Conservation (phyloP, 1,140 invertebrate species). For the Scaptomyza pallida region DNA sequence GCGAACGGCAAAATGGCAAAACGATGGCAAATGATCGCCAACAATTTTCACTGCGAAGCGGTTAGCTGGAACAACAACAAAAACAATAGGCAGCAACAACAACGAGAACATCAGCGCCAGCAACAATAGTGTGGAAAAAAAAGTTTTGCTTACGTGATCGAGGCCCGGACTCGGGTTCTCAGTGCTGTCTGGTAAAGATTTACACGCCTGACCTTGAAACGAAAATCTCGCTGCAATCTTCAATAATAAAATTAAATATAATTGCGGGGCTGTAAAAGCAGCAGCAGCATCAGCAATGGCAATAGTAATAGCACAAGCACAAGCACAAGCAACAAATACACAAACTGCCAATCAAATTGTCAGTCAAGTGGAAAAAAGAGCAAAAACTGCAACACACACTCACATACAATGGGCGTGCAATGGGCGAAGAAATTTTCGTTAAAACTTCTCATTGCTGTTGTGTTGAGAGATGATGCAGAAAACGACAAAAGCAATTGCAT, state of each 20-base stretch:
- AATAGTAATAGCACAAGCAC: slow-evolving; percentile 42
- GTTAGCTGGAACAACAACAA: slow-evolving; percentile 43
- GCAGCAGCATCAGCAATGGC: slow-evolving; percentile 19
- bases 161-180: slow-evolving; percentile 38
- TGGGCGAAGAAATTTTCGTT: slow-evolving; percentile 72
- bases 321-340: slow-evolving; percentile 55
- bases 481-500: slow-evolving; percentile 26
- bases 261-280: slow-evolving; percentile 70
- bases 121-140: slow-evolving; percentile 47
- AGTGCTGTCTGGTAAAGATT: slow-evolving; percentile 65
- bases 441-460: slow-evolving; percentile 61
- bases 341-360: slow-evolving; percentile 81
- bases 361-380: slow-evolving; percentile 82
- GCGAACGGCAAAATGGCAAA: slow-evolving; percentile 9
- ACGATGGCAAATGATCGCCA: slow-evolving; percentile 36
- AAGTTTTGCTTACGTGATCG: slow-evolving; percentile 75
- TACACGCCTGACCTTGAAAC: slow-evolving; percentile 78
- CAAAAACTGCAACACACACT: slow-evolving; percentile 60
- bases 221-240: slow-evolving; percentile 81
- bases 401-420: not conserved
- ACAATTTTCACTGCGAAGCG: slow-evolving; percentile 45
- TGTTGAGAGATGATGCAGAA: slow-evolving; percentile 69
- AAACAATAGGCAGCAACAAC: slow-evolving; percentile 16
- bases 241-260: slow-evolving; percentile 83
- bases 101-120: slow-evolving; percentile 4